Base-by-base conservation (phyloP, 2,888 invertebrate species). In the Deilephila porcellus region DNA sequence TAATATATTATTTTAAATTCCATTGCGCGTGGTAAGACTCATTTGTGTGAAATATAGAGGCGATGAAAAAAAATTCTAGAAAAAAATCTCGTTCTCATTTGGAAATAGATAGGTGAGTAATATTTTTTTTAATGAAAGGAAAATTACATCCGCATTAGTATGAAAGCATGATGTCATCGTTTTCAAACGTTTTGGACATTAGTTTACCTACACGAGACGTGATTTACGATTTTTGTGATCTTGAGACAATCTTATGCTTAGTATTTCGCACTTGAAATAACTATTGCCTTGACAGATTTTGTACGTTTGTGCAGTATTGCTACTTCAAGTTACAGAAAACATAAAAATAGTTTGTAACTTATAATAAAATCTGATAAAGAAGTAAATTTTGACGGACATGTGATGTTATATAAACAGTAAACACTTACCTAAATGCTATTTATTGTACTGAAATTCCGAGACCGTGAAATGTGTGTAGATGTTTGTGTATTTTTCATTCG, bases 41-140 rank as follows among this genome's bases (percentile, higher is more conserved):
- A 45, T 14, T 60, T 60, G 60, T 59, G 60, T 83, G 81, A 80
- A 82, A 85, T 85, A 86, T 88, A 87, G 88, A 81, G 88, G 90
- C 88, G 85, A 93, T 92, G 91, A 90, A 86, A 91, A 91, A 87
- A 87, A 86, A 82, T 85, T 87, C 79, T 77, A 88, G 85, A 80
- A 89, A 87, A 85, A 91, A 87, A 84, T 76, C 83, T 77, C 85
- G 79, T 76, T 84, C 83, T 77, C 84, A 79, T 83, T 86, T 85
- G 74, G 71, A 76, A 76, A 89, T 87, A 85, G 82, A 87, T 82
- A 91, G 90, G 91, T 91, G 77, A 71, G 88, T 85, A 64, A 63
- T 25, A 25, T 78, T 67, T 72, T 80, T 73, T 73, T 75, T 70
- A 45, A 63, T 71, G 34, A 52, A 1, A 73, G 73, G 53, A 67